Conservation (phyloP, 2,888 invertebrate species). For the Steromphala cineraria region DNA sequence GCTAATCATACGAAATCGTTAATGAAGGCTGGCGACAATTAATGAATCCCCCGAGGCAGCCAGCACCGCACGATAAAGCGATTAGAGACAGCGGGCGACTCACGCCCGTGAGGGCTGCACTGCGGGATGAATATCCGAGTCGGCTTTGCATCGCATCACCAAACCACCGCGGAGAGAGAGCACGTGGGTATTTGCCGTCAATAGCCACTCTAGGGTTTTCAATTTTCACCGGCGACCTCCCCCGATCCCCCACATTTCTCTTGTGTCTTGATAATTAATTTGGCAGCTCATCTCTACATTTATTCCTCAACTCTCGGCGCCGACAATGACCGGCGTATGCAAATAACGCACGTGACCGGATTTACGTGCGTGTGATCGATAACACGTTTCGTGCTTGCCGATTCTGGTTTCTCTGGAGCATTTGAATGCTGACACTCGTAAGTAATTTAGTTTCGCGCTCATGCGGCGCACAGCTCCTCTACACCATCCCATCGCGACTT, state of each 20-base stretch:
- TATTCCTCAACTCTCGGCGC: background rate
- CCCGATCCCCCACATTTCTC: conserved; percentile 8
- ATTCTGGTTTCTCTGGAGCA: conserved; percentile 21
- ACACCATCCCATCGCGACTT: conserved; percentile 13
- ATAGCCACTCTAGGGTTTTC: conserved; percentile 20
- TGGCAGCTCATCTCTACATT: conserved; percentile 17
- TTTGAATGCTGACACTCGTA: conserved; percentile 9
- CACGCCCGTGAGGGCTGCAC: background rate
- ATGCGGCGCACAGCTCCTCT: background rate
- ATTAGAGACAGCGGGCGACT: conserved; percentile 15
- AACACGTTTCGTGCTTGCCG: conserved; percentile 22
- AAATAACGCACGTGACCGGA: conserved; percentile 28
- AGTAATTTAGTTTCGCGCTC: conserved; percentile 23
- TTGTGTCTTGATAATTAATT: conserved; percentile 14
- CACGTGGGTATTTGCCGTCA: conserved; percentile 20
- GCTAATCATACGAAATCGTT: conserved; percentile 27
- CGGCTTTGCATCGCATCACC: conserved; percentile 1
- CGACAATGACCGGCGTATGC: conserved; percentile 18
- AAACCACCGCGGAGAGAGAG: background rate
- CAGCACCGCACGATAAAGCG: conserved; percentile 24
- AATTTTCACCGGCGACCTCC: conserved; percentile 26
- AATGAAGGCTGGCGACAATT: conserved; percentile 26
- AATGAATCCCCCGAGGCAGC: conserved; percentile 24
- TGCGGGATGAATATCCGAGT: background rate
- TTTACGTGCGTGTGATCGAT: conserved; percentile 20